Base-by-base conservation (phyloP, 2,888 invertebrate genomes). In the Galeopsomyia nigrocyanea region DNA sequence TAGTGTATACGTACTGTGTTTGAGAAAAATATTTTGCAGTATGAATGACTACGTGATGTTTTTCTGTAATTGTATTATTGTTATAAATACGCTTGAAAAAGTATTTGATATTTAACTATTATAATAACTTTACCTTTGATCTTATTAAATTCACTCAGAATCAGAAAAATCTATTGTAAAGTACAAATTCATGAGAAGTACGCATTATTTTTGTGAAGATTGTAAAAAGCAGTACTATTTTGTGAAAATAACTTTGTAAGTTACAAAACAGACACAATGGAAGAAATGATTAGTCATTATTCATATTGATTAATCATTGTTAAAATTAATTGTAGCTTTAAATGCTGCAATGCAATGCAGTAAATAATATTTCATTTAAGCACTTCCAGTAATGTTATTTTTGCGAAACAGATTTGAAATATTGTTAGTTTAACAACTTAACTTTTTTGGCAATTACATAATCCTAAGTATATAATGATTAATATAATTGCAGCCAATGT, bases 181-280 rank as follows among this genome's bases (percentile, higher is more conserved):
- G 61, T 65, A 66, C 65, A 71, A 66, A 68, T 70, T 71, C 55
- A 71, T 56, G 50, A 61, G 21, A 63, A 26, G 49, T 67, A 22
- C 49, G 26, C 16, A 63, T 7, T 39, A 39, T 39, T 39, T 7
- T 39, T 39, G 39, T 39, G 39, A 63, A 67, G 57, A 19, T 46
- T 57, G 22, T 53, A 46, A 69, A 17, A 21, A 47, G 21, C n/a
- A 63, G 39, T 57, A 50, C 55, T 61, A 17, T 60, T 58, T 62
- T 61, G 57, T 21, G 21, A 49, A 31, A 14, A 7, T 47, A 47
- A 31, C 26, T 47, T 71, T 57, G 57, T 62, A 68, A 22, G 49
- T 19, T 56, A 50, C 17, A 66, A 55, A 57, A 47, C 14, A 14
- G 31, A 21, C 7, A 19, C 22, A 61, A 49, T 9, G 5, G 7